Evolutionary conservation across 2,888 invertebrate genomes (phyloP), one percentile per base, ranked within the genome.

Genomic region (Tortricodes alternella): DNA sequence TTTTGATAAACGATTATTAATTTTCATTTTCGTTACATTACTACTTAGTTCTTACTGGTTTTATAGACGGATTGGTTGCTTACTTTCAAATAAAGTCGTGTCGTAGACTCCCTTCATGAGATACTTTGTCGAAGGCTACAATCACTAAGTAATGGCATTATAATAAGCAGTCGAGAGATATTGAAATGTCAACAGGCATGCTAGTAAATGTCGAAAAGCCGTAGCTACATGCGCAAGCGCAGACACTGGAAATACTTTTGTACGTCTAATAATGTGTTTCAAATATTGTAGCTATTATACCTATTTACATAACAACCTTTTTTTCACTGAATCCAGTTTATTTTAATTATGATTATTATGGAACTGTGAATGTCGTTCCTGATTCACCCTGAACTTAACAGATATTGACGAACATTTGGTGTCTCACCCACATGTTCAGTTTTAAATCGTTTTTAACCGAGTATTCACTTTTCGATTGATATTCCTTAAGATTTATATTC

Each of bases 151-250:
- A 56, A 56, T 56, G 43, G 23, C 37, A 44, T 43, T 44, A 56
- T 49, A 49, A 56, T 56, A 56, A 43, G 41, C 43, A 44, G 37
- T 49, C 55, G 21, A 55, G 43, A 56, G 34, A 32, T 24, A 43
- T 37, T 56, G 49, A 56, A 56, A 56, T 56, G 55, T 56, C 55
- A 55, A 41, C 53, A 15, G 21, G 35, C 21, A 32, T 35, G 21
- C 29, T 8, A 43, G 35, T 43, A 49, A 49, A 37, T 56, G 35
- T 35, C 41, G 19, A 48, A 41, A 48, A 35, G 13, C 8, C 9
- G 19, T 32, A 15, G 48, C 29, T 44, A 29, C 18, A 44, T 18
- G 34, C 11, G 16, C 27, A 27, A 15, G 24, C n/a, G 9, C 27
- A 15, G 6, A 16, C n/a, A n/a, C 27, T 23, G 23, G 23, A 23